Conservation (phyloP, 2,888 invertebrate species). For the Melanargia galathea region DNA sequence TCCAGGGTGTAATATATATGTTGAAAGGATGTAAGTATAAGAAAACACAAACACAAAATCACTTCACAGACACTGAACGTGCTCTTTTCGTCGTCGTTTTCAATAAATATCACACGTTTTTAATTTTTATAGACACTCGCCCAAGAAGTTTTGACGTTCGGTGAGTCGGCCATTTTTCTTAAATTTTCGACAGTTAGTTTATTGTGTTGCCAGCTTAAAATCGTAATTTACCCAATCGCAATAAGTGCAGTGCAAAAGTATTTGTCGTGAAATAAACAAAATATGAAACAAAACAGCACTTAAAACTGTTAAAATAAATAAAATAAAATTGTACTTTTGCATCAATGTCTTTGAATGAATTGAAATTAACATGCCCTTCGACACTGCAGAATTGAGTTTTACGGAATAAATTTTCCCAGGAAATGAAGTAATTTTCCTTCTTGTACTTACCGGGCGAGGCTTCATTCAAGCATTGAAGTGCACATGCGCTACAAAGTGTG, state of each 20-base stretch:
- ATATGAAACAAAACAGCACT: too few relatives aligned
- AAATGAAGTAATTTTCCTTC: conserved; percentile 26
- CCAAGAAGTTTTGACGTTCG: conserved; percentile 72
- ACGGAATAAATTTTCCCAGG: conserved; percentile 17
- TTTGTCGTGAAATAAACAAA: too few relatives aligned
- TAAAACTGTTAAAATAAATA: too few relatives aligned
- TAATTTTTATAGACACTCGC: conserved; percentile 53
- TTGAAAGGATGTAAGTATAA: conserved; percentile 46
- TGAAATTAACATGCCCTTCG: neutral
- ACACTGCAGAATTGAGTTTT: neutral
- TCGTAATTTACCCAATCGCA: conserved; percentile 16
- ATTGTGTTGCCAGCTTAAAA: conserved; percentile 57
- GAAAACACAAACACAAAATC: conserved; percentile 47
- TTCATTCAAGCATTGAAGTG: conserved; percentile 53
- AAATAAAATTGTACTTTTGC: neutral
- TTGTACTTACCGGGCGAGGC: conserved; percentile 40
- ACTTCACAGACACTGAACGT: conserved; percentile 55
- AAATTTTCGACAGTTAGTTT: conserved; percentile 57
- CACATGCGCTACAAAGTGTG: conserved; percentile 71
- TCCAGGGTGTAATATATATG: conserved; percentile 52
- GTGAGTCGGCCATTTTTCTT: conserved; percentile 74
- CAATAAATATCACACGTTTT: conserved; percentile 63
- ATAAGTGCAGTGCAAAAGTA: neutral
- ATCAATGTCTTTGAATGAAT: neutral
- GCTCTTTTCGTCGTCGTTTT: conserved; percentile 48